phyloP scores from a whole-genome alignment of 2,888 invertebrate species.

The Luperina testacea region DNA sequence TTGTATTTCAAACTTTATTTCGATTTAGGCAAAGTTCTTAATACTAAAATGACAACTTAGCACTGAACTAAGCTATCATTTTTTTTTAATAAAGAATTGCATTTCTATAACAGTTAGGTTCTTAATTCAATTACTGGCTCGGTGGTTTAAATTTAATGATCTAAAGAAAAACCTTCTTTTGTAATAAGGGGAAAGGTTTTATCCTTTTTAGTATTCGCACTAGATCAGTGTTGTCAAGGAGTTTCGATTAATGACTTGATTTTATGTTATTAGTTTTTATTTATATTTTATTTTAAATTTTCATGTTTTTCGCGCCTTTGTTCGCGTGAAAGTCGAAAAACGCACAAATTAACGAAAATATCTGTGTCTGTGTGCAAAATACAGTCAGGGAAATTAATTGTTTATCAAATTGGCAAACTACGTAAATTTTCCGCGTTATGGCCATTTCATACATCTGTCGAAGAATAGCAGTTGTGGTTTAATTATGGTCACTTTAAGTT shows the following conservation, averaged over 20 bases:
- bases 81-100: too few relatives aligned
- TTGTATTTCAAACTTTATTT: too few relatives aligned
- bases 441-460: neutral
- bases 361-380: neutral
- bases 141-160: too few relatives aligned
- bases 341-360: neutral
- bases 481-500: neutral
- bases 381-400: neutral
- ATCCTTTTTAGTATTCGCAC: too few relatives aligned
- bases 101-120: too few relatives aligned
- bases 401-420: neutral
- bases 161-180: too few relatives aligned
- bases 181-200: too few relatives aligned
- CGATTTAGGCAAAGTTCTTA: too few relatives aligned
- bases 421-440: neutral
- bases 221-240: too few relatives aligned
- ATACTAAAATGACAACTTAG: too few relatives aligned
- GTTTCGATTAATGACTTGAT: conserved; percentile 15
- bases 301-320: neutral
- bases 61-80: too few relatives aligned
- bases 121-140: too few relatives aligned
- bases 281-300: neutral
- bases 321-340: neutral
- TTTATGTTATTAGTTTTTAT: neutral
- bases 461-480: neutral